These are phyloP conservation scores for Nowickia ferox DNA, from an alignment of 2,888 invertebrate species.

Conservation along the genomic window DNA sequence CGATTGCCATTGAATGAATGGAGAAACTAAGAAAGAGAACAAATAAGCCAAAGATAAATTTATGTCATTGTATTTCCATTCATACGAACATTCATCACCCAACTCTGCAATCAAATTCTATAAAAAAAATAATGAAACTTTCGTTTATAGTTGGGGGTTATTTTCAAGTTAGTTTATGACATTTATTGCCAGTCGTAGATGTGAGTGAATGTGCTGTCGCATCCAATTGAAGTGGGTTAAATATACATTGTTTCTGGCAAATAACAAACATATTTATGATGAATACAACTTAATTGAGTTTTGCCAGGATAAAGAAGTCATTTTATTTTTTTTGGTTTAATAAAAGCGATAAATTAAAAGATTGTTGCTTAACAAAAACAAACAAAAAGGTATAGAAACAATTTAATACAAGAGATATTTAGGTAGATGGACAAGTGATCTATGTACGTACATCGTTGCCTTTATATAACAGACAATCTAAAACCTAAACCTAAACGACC, in stretches of 20 bases:
- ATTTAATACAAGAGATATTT: not conserved
- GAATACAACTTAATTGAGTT: constrained; percentile 59
- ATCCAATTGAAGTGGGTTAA: constrained; percentile 44
- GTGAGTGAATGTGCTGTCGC: not conserved
- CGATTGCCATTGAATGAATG: constrained; percentile 57
- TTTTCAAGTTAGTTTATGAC: constrained; percentile 54
- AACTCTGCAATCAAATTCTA: constrained; percentile 19
- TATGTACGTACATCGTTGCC: too few relatives aligned
- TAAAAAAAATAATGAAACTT: constrained; percentile 15
- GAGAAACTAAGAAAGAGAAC: constrained; percentile 21
- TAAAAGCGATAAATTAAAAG: constrained; percentile 35
- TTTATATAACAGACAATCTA: too few relatives aligned
- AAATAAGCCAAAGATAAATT: constrained; percentile 39
- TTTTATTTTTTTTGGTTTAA: not conserved
- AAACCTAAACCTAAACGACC: too few relatives aligned
- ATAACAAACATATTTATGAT: constrained; percentile 46
- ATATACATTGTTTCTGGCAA: constrained; percentile 53
- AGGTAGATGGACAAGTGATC: not conserved
- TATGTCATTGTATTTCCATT: constrained; percentile 42
- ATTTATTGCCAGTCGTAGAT: constrained; percentile 58
- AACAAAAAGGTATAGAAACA: not conserved
- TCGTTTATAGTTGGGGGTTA: constrained; percentile 20
- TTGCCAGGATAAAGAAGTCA: not conserved
- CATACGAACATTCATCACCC: not conserved
- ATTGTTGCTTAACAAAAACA: not conserved